Conservation (phyloP, 1,140 invertebrate species). For the Conopomorpha cramerella region DNA sequence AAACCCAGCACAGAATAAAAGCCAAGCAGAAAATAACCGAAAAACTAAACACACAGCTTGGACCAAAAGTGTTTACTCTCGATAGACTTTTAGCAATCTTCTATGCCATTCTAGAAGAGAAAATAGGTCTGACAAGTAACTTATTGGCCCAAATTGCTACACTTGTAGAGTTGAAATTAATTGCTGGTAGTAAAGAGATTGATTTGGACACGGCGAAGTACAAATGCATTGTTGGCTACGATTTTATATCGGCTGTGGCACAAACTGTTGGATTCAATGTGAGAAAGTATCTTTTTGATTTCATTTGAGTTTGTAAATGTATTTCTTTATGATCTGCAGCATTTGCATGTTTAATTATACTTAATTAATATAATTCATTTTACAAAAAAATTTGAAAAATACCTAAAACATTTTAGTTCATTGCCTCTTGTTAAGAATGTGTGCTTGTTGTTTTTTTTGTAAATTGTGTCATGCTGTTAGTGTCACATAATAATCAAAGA, state of each 20-base stretch:
- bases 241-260: slow-evolving; percentile 71
- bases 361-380: too few species aligned
- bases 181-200: slow-evolving; percentile 67
- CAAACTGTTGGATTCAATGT: slow-evolving; percentile 75
- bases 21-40: slow-evolving; percentile 62
- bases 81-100: slow-evolving; percentile 89
- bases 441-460: too few species aligned
- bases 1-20: slow-evolving; percentile 63
- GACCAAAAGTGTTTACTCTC: slow-evolving; percentile 81
- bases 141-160: slow-evolving; percentile 79
- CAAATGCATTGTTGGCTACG: slow-evolving; percentile 74
- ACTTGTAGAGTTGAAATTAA: slow-evolving; percentile 72
- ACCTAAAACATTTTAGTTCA: too few species aligned
- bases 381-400: too few species aligned
- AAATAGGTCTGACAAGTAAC: slow-evolving; percentile 82
- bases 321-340: too few species aligned
- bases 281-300: slow-evolving; percentile 76
- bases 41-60: slow-evolving; percentile 65
- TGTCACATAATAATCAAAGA: too few species aligned
- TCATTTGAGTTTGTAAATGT: slow-evolving; percentile 63
- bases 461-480: too few species aligned
- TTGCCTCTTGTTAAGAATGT: too few species aligned
- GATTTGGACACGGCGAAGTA: slow-evolving; percentile 67
- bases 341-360: too few species aligned
- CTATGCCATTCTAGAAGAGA: slow-evolving; percentile 85